Evolutionary conservation across 1,140 invertebrate species (phyloP), one percentile per base, ranked within the genome.

Genomic region (Pseudoatta argentina): DNA sequence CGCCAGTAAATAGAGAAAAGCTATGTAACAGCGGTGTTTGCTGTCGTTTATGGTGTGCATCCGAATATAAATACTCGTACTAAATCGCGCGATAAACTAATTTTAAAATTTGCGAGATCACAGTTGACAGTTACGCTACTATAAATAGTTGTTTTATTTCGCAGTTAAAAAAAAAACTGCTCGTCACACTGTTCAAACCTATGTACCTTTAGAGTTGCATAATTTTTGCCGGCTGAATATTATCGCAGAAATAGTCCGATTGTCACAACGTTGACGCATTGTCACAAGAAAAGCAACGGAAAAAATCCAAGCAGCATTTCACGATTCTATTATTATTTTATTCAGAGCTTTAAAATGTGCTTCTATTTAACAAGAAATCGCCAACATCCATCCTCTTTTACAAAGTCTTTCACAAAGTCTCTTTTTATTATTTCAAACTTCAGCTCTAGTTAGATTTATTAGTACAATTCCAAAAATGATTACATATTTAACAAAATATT

Each of bases 61-160:
- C 57, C 24, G 7, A 21, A 61, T 75, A 44, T 48, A 83, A 83
- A 83, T 73, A 73, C n/a, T n/a, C n/a, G n/a, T n/a, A n/a, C 14
- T 21, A 83, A 61, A 83, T 83, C 24, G 67, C 24, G 44, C n/a
- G n/a, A n/a, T 61, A 34, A 61, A 75, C n/a, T 27, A 27, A 69
- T 61, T 83, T 75, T 21, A 16, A 51, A 63, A 63, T 73, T 59
- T n/a, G 39, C 39, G 24, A 72, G 7, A 39, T 44, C 14, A 72
- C 24, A 21, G 48, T 16, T 16, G 14, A 30, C 39, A 10, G 0
- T 10, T 53, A 24, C 39, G 18, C 67, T 51, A 16, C 21, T 24
- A 8, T 59, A 48, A 81, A 81, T 18, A 61, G n/a, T 59, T 16
- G 34, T 82, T 82, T 59, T 27, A n/a, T 2, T 71, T 3, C 34